phyloP scores from a whole-genome alignment of 2,797 vertebrate species.

The Streptopelia turtur region DNA sequence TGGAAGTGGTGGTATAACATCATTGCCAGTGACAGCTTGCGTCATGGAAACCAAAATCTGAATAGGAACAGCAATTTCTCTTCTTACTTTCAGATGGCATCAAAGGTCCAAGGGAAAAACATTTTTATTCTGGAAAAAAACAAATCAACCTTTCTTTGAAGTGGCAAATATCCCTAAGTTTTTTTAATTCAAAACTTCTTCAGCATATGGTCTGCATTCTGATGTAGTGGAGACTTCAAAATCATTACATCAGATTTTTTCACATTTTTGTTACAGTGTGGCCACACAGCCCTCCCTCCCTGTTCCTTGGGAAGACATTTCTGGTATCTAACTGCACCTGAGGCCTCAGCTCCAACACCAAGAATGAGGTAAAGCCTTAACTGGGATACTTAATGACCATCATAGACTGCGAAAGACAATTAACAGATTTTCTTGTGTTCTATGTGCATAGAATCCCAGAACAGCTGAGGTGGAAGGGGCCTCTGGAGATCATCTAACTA shows the following conservation, averaged over 20 bases:
- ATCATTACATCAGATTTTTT: constrained; percentile 9
- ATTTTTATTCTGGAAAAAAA: constrained; percentile 42
- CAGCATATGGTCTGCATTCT: constrained; percentile 66
- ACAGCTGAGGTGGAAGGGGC: background rate
- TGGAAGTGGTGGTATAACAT: background rate
- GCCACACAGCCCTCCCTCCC: background rate
- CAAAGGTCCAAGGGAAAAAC: constrained; percentile 21
- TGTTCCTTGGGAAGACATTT: background rate
- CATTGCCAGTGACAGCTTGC: constrained; percentile 6
- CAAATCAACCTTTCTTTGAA: constrained; percentile 25
- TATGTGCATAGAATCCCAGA: background rate
- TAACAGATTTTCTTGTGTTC: background rate
- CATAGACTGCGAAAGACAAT: background rate
- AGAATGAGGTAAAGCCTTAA: background rate
- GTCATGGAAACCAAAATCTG: constrained; percentile 3
- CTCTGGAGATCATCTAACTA: background rate
- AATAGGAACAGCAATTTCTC: background rate
- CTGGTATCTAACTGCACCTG: background rate
- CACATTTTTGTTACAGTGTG: background rate
- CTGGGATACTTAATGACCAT: background rate
- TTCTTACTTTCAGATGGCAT: constrained; percentile 42
- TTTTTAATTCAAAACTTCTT: constrained; percentile 56
- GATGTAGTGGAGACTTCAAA: constrained; percentile 21
- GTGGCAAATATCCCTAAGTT: background rate
- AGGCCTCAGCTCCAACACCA: background rate